Conservation (phyloP, 2,888 invertebrate genomes). For the Drosophila nigritarsus region DNA sequence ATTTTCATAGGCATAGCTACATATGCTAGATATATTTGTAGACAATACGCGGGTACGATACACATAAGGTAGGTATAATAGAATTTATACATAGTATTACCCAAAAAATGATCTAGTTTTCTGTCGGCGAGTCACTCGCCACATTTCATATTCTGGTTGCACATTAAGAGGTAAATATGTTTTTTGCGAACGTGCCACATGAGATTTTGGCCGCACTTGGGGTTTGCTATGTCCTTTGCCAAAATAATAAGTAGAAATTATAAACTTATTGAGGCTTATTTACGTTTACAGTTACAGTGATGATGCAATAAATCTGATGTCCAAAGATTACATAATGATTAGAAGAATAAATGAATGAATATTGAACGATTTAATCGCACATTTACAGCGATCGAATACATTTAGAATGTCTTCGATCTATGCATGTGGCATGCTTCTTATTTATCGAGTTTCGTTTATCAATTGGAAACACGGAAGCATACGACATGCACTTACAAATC, state of each 20-base stretch:
- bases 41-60: constrained; percentile 34
- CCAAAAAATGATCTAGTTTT: constrained; percentile 47
- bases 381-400: constrained; percentile 29
- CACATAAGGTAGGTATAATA: constrained; percentile 34
- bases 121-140: constrained; percentile 53
- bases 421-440: constrained; percentile 7
- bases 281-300: constrained; percentile 17
- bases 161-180: constrained; percentile 76
- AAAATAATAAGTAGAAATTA: constrained; percentile 39
- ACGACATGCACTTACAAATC: constrained; percentile 19
- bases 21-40: constrained; percentile 46
- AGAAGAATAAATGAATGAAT: constrained; percentile 8
- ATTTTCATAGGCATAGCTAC: constrained; percentile 55
- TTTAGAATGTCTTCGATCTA: constrained; percentile 30
- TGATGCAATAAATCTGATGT: constrained; percentile 20
- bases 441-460: constrained; percentile 34
- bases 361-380: constrained; percentile 13
- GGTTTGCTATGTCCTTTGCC: constrained; percentile 43
- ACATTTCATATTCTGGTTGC: constrained; percentile 63
- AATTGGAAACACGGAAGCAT: constrained; percentile 35
- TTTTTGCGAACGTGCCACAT: constrained; percentile 55
- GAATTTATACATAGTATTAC: constrained; percentile 55
- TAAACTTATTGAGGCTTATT: constrained; percentile 6
- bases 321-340: constrained; percentile 45
- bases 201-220: constrained; percentile 70